These are phyloP conservation scores for Semnornis frantzii DNA, from an alignment of 2,113 vertebrate genomes.

Conservation along the genomic window DNA sequence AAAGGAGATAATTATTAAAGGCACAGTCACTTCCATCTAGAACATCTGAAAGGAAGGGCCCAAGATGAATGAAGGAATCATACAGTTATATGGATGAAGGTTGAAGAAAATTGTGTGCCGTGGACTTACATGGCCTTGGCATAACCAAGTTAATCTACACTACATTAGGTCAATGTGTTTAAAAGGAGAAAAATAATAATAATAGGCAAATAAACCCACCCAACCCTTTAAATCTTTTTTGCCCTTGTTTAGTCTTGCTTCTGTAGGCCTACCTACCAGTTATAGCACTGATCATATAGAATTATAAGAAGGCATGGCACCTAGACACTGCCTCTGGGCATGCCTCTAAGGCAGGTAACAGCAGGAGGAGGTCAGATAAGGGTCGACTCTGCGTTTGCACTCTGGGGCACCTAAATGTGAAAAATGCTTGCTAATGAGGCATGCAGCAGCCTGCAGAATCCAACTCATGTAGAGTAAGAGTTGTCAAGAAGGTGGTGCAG, in stretches of 20 bases:
- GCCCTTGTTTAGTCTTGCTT: neutral
- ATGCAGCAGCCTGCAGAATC: neutral
- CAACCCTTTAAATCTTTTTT: neutral
- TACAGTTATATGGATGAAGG: neutral
- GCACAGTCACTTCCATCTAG: neutral
- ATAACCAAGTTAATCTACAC: neutral
- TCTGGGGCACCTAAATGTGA: neutral
- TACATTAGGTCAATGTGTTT: neutral
- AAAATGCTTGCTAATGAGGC: neutral
- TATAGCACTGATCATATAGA: neutral
- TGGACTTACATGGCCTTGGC: neutral
- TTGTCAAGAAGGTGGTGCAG: constrained; percentile 33
- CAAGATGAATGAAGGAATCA: neutral
- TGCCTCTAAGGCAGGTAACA: neutral
- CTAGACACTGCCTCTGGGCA: neutral
- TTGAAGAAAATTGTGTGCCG: neutral
- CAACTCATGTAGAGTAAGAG: neutral
- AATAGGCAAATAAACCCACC: neutral
- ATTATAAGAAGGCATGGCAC: neutral
- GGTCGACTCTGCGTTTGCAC: neutral
- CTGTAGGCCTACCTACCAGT: neutral
- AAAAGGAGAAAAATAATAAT: neutral
- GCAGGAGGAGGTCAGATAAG: neutral
- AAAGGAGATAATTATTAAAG: neutral
- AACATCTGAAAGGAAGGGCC: neutral